phyloP scores from a whole-genome alignment of 1,140 invertebrate genomes.

The Cylas formicarius region DNA sequence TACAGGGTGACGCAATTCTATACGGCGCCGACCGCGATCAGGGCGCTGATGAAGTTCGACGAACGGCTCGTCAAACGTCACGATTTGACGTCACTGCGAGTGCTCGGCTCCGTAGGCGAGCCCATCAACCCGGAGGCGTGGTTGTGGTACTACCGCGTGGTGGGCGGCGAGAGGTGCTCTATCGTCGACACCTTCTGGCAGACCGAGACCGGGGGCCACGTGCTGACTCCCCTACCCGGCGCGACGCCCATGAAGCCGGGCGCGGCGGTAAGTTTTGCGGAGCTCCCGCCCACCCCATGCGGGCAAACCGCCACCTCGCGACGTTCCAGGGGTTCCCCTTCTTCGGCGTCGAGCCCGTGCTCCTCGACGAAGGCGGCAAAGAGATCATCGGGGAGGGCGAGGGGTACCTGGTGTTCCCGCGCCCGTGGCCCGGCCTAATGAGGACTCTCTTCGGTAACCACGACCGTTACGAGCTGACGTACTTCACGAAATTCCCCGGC shows the following conservation, averaged over 20 bases:
- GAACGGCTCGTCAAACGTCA: conserved; percentile 66
- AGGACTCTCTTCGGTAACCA: conserved; percentile 88
- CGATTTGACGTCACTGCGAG: conserved; percentile 58
- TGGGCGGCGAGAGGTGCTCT: conserved; percentile 75
- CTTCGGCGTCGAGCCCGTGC: conserved; percentile 85
- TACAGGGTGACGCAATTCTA: conserved; percentile 96
- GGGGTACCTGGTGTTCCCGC: conserved; percentile 87
- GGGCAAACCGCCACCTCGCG: background rate
- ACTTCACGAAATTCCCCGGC: conserved; percentile 92
- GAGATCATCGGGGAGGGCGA: conserved; percentile 84
- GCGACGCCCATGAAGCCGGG: conserved; percentile 95
- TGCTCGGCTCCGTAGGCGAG: conserved; percentile 93
- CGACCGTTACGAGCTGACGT: conserved; percentile 86
- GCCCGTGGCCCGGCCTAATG: conserved; percentile 97
- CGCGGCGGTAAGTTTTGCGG: conserved; percentile 71
- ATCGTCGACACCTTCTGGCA: conserved; percentile 99
- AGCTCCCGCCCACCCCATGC: no score
- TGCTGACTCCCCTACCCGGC: conserved; percentile 90
- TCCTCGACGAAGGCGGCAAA: conserved; percentile 83
- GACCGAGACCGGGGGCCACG: conserved; percentile 94
- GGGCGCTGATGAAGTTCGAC: conserved; percentile 91
- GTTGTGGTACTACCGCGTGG: conserved; percentile 90
- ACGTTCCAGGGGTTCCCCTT: conserved; percentile 85
- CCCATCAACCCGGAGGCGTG: conserved; percentile 98
- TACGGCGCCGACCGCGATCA: conserved; percentile 95